Percentiles rank a stretch among this genome's conserved stretches.
Conservation (phyloP, 2,888 invertebrate genomes). For the Tinea trinotella region DNA sequence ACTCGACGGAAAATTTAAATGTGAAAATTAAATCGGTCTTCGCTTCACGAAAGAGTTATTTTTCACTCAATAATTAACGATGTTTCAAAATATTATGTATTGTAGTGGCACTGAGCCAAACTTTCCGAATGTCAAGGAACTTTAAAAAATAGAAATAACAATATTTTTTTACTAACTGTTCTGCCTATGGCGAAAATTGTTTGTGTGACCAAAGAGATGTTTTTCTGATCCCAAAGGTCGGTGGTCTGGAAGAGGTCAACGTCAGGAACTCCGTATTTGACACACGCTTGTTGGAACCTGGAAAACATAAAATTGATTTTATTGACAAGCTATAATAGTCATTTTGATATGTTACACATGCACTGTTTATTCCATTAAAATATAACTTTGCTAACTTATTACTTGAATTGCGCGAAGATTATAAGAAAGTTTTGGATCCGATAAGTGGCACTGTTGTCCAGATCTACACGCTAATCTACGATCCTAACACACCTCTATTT, state of each 20-base stretch:
- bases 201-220: constrained; percentile 88
- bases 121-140: constrained; percentile 15
- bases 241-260: constrained; percentile 93
- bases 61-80: constrained; percentile 11
- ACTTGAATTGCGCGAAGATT: no score
- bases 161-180: constrained; percentile 71
- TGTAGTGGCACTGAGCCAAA: constrained; percentile 7
- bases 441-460: no score
- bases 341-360: no score
- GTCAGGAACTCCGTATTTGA: constrained; percentile 87
- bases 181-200: constrained; percentile 91
- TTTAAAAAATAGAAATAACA: not conserved
- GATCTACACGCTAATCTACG: no score
- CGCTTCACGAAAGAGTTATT: not conserved
- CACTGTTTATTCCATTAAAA: no score
- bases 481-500: no score
- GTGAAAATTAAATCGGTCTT: not conserved
- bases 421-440: no score
- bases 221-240: constrained; percentile 92
- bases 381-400: no score
- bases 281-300: constrained; percentile 87
- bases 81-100: constrained; percentile 4
- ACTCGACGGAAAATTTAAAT: not conserved
- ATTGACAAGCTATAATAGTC: constrained; percentile 19
- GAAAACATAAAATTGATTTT: constrained; percentile 26